Evolutionary conservation across 1,140 invertebrate species (phyloP), one percentile per base, ranked within the genome.

Genomic region (Orius insidiosus): DNA sequence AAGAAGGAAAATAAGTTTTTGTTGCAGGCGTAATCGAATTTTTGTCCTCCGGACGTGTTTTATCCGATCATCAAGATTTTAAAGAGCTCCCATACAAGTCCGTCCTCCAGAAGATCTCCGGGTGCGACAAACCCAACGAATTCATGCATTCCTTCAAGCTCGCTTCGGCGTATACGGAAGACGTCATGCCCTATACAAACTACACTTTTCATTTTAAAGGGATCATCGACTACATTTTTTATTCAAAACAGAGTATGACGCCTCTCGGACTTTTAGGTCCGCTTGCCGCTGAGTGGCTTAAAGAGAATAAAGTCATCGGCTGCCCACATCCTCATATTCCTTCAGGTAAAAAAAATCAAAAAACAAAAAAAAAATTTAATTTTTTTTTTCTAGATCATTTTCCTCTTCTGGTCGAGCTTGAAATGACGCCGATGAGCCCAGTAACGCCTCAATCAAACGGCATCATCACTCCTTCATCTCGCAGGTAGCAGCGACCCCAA

Each of bases 181-280:
- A 89, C 58, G 84, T 93, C 52, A 94, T 98, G 85, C 86, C 89
- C 35, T 95, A 87, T 62, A 98, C 95, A 48, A 99, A 98, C 65
- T 98, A 95, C 61, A 98, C 95, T 80, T 95, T 89, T 68, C 93
- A 98, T 62, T 99, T 99, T 67, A 97, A 97, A 65, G 95, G 94
- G 54, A 92, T 98, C 62, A 98, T 99, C 59, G 96, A 99, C 68
- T 98, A 99, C 72, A 96, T 99, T 65, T 96, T 97, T 69, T 95
- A 88, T 64, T 86, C 89, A 47, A 86, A 86, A 62, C 79, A 85
- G 59, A 86, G 85, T 59, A 92, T 98, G 81, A 85, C 83, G 55
- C 85, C 90, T 10, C 66, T 97, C 16, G 94, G 93, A 43, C 68
- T 97, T 24, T 67, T 98, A 9, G 94, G 94, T 0, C 88, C 92